Conservation (phyloP, 2,888 invertebrate genomes). For the Pasiphila rectangulata region DNA sequence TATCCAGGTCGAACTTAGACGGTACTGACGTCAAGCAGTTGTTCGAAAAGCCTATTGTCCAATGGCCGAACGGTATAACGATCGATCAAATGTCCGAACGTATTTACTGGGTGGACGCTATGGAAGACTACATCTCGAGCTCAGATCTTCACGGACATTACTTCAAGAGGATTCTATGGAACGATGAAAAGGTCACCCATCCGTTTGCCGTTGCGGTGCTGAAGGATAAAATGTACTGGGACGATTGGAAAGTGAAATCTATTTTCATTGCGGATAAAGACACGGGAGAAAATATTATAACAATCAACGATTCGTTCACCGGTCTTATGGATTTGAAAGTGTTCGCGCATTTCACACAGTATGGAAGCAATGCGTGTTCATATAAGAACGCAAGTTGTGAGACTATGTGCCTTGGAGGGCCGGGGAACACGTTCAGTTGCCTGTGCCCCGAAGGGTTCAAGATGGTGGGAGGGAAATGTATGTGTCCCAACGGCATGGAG, state of each 20-base stretch:
- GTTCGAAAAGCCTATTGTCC: constrained; percentile 84
- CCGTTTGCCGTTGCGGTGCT: constrained; percentile 93
- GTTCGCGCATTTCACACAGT: constrained; percentile 87
- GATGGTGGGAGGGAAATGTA: constrained; percentile 80
- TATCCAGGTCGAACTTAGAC: constrained; percentile 90
- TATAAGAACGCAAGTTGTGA: constrained; percentile 82
- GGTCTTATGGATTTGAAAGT: constrained; percentile 92
- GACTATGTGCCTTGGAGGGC: constrained; percentile 89
- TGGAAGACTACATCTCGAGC: constrained; percentile 89
- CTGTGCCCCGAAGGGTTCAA: constrained; percentile 90
- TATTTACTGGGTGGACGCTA: constrained; percentile 94
- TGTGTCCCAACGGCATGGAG: constrained; percentile 86
- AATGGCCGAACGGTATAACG: constrained; percentile 94
- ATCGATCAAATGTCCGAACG: constrained; percentile 90
- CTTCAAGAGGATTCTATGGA: constrained; percentile 84
- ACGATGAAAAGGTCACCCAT: constrained; percentile 86
- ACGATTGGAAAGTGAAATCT: constrained; percentile 91
- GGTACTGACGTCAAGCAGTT: constrained; percentile 85
- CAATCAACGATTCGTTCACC: constrained; percentile 82
- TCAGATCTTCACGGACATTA: constrained; percentile 85
- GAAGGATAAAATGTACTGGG: constrained; percentile 93
- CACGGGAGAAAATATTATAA: constrained; percentile 82
- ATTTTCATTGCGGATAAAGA: constrained; percentile 91
- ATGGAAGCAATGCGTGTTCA: constrained; percentile 87
- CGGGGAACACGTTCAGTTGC: constrained; percentile 84